Conservation (phyloP, 2,888 invertebrate species). For the Rhagium mordax region DNA sequence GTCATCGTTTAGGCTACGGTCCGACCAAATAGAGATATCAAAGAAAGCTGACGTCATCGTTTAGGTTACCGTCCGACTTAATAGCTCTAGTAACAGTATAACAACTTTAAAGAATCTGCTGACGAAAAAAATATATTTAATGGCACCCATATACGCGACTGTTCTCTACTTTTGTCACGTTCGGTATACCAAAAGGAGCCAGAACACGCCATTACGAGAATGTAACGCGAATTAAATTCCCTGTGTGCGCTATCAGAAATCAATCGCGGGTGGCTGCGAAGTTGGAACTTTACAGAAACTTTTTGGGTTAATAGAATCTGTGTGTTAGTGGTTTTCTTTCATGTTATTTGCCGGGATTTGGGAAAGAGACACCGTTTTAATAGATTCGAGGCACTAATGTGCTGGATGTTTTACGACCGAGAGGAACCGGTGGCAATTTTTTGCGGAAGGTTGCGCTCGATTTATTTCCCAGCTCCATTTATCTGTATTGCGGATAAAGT, state of each 20-base stretch:
- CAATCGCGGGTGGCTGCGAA: not conserved
- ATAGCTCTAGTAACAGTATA: too few species aligned
- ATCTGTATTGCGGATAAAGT: not conserved
- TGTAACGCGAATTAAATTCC: conserved; percentile 4
- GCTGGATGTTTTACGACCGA: not conserved
- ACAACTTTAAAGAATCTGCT: too few species aligned
- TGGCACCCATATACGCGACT: too few species aligned
- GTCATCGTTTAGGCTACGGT: too few species aligned
- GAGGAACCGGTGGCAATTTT: not conserved
- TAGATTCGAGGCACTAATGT: not conserved
- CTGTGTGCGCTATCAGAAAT: not conserved
- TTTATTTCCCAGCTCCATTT: conserved; percentile 1
- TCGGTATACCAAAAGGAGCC: too few species aligned
- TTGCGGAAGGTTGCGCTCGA: not conserved
- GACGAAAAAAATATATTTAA: too few species aligned
- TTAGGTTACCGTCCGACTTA: too few species aligned
- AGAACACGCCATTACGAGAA: too few species aligned
- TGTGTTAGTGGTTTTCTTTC: not conserved
- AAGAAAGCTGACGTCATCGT: too few species aligned
- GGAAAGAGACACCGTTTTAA: not conserved
- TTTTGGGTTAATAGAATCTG: not conserved
- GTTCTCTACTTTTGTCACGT: too few species aligned
- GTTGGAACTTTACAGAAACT: not conserved
- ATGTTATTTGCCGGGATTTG: not conserved
- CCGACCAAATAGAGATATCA: too few species aligned